These are phyloP conservation scores for Chiroxiphia lanceolata DNA, from an alignment of 2,797 vertebrate genomes.

Conservation along the genomic window DNA sequence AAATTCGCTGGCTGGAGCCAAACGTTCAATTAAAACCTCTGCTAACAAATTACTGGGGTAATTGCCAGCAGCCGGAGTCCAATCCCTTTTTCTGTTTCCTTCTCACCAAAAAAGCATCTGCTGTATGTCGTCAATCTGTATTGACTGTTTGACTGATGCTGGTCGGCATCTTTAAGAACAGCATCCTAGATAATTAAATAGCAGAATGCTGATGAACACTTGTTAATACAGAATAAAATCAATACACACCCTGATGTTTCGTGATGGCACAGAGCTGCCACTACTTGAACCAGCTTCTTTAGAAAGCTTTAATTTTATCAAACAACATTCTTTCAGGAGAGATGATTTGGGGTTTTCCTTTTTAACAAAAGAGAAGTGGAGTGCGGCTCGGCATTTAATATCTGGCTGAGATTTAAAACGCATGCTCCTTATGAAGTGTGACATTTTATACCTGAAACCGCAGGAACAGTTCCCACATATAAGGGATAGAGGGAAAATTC, in stretches of 20 bases:
- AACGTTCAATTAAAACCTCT: conserved; percentile 14
- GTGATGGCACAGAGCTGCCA: background rate
- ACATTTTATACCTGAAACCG: conserved; percentile 56
- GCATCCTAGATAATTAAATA: background rate
- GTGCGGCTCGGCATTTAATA: conserved; percentile 5
- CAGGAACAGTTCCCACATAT: conserved; percentile 43
- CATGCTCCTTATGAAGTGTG: conserved; percentile 42
- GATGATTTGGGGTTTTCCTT: conserved; percentile 39
- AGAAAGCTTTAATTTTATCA: conserved; percentile 44
- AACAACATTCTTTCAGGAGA: conserved; percentile 37
- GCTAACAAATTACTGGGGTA: conserved; percentile 51
- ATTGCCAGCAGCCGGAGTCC: background rate
- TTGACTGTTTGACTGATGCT: background rate
- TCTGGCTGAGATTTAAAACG: conserved; percentile 63
- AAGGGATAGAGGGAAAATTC: conserved; percentile 34
- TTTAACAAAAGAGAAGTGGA: conserved; percentile 42
- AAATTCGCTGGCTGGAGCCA: conserved; percentile 3
- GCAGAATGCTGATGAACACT: background rate
- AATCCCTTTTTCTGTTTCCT: background rate
- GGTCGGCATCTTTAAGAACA: background rate
- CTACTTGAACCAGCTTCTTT: background rate
- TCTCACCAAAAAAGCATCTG: conserved; percentile 29
- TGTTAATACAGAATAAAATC: conserved; percentile 10
- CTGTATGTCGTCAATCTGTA: background rate
- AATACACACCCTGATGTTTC: background rate